These are phyloP conservation scores for Tetanocera ferruginea DNA, from an alignment of 2,888 invertebrate species.

Conservation along the genomic window DNA sequence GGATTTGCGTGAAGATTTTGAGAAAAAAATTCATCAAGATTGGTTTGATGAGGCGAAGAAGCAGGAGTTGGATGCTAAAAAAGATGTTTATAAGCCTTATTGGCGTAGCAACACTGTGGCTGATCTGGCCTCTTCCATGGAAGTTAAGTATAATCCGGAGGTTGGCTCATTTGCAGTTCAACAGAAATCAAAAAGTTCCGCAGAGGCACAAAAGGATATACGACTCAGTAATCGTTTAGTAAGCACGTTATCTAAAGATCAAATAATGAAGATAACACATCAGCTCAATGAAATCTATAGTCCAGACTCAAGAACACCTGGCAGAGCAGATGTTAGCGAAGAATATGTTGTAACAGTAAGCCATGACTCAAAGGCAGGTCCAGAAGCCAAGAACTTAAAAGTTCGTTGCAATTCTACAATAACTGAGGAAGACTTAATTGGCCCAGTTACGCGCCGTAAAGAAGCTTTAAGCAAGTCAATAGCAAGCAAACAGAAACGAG, in stretches of 20 bases:
- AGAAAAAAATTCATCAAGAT: constrained; percentile 72
- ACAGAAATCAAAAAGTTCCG: constrained; percentile 26
- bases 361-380: constrained; percentile 63
- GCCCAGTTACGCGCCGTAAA: constrained; percentile 61
- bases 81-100: constrained; percentile 75
- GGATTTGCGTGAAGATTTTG: constrained; percentile 84
- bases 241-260: constrained; percentile 87
- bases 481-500: constrained; percentile 24
- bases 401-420: constrained; percentile 75
- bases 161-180: constrained; percentile 56
- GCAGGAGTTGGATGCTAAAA: constrained; percentile 63
- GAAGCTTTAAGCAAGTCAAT: constrained; percentile 57
- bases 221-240: constrained; percentile 84
- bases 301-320: constrained; percentile 65
- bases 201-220: constrained; percentile 60
- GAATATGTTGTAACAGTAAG: constrained; percentile 77
- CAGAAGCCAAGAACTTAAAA: constrained; percentile 67
- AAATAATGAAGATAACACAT: constrained; percentile 83
- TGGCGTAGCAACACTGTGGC: constrained; percentile 89
- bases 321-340: constrained; percentile 66
- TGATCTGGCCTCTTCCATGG: constrained; percentile 81
- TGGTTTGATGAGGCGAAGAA: constrained; percentile 63
- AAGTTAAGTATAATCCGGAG: constrained; percentile 73
- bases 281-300: constrained; percentile 85
- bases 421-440: constrained; percentile 69